phyloP scores from a whole-genome alignment of 2,888 invertebrate genomes.

The Fissipunctia ypsillon region DNA sequence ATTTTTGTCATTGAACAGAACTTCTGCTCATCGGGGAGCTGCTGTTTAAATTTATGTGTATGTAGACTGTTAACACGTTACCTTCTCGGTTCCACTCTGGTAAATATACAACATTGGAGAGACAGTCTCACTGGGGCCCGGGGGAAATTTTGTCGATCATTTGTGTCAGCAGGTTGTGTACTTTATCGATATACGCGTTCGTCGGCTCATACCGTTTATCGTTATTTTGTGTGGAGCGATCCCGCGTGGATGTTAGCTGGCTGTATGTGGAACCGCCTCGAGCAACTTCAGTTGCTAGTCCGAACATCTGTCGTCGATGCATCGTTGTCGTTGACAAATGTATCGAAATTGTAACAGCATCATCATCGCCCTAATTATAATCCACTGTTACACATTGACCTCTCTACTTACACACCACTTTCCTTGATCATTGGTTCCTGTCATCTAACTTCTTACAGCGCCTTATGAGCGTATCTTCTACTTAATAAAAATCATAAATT shows the following conservation, averaged over 20 bases:
- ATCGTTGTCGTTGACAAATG: neutral
- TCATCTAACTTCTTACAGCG: neutral
- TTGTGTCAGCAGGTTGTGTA: slow-evolving; percentile 74
- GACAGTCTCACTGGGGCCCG: slow-evolving; percentile 66
- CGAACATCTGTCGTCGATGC: too few relatives aligned
- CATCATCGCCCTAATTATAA: neutral
- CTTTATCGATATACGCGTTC: slow-evolving; percentile 71
- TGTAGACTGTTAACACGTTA: slow-evolving; percentile 71
- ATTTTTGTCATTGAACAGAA: slow-evolving; percentile 73
- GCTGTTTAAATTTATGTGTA: slow-evolving; percentile 73
- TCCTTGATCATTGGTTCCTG: neutral
- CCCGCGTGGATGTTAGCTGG: slow-evolving; percentile 37
- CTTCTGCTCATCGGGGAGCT: slow-evolving; percentile 67
- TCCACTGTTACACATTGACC: neutral
- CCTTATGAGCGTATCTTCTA: neutral
- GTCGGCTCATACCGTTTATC: slow-evolving; percentile 60
- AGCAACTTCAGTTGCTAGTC: neutral
- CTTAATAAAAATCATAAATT: too few relatives aligned
- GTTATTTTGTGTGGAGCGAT: slow-evolving; percentile 56
- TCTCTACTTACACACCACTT: neutral
- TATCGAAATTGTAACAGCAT: neutral
- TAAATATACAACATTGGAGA: slow-evolving; percentile 75
- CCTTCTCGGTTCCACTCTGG: slow-evolving; percentile 63
- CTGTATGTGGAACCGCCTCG: neutral
- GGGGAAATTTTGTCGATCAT: slow-evolving; percentile 79